A percentile compares a stretch with the other conserved stretches of the same genome.
These are phyloP conservation scores for Merodon equestris DNA, from an alignment of 2,888 invertebrate species.

Conservation along the genomic window DNA sequence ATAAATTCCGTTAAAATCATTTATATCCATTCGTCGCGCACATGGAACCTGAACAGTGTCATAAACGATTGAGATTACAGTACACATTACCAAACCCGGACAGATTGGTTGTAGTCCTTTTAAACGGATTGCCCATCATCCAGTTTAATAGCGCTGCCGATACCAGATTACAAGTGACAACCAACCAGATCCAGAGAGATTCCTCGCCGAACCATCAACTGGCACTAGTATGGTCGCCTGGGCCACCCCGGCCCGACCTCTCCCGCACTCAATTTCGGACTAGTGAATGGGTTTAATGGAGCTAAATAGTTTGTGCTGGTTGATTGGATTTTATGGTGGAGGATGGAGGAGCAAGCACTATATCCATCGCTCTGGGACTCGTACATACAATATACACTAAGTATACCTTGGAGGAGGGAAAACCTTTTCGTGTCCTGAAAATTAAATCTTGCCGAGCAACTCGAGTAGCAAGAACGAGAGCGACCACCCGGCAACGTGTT, in stretches of 20 bases:
- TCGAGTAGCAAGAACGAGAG: neutral
- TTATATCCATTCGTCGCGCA: too few species aligned
- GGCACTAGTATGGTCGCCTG: too few species aligned
- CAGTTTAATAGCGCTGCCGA: constrained; percentile 16
- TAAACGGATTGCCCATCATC: constrained; percentile 4
- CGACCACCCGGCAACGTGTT: constrained; percentile 56
- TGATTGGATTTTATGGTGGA: constrained; percentile 51
- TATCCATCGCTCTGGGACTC: too few species aligned
- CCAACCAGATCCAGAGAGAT: constrained; percentile 26
- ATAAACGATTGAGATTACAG: too few species aligned
- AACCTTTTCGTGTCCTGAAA: constrained; percentile 47
- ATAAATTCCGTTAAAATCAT: too few species aligned
- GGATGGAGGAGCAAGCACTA: too few species aligned
- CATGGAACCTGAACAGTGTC: too few species aligned
- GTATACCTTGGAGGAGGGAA: too few species aligned
- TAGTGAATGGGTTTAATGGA: constrained; percentile 34
- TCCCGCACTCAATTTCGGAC: neutral
- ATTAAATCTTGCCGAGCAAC: constrained; percentile 53
- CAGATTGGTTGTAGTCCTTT: too few species aligned
- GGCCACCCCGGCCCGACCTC: too few species aligned
- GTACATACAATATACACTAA: too few species aligned
- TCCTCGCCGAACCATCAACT: neutral
- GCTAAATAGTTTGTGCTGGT: constrained; percentile 24
- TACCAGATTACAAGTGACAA: constrained; percentile 37
- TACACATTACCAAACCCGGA: too few species aligned